Conservation (phyloP, 2,888 invertebrate species). For the Drosophila tripunctata region DNA sequence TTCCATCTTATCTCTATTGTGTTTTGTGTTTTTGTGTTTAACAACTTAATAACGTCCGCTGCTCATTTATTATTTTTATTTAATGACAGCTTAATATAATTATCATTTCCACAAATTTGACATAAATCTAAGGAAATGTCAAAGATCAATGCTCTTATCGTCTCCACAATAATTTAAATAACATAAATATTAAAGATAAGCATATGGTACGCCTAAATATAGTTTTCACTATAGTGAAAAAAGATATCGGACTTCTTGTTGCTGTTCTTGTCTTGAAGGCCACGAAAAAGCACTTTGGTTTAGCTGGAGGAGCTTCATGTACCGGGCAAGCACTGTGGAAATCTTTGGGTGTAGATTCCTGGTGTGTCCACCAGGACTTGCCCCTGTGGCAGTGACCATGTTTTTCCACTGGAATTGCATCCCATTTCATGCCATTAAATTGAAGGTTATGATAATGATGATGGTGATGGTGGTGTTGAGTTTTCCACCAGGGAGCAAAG, state of each 20-base stretch:
- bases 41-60: background rate
- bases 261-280: background rate
- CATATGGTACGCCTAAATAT: conserved; percentile 7
- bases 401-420: background rate
- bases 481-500: background rate
- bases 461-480: background rate
- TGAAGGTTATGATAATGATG: background rate
- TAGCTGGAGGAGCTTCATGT: background rate
- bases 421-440: background rate
- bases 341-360: background rate
- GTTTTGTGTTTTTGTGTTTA: background rate
- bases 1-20: conserved; percentile 21
- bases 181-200: conserved; percentile 8
- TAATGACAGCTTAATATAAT: conserved; percentile 5
- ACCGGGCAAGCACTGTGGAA: background rate
- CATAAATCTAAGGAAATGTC: background rate
- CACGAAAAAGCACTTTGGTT: background rate
- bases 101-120: background rate
- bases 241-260: background rate
- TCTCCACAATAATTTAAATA: conserved; percentile 2
- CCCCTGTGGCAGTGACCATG: background rate
- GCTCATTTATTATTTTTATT: conserved; percentile 6
- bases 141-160: background rate
- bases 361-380: background rate
- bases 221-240: conserved; percentile 17